phyloP scores from a whole-genome alignment of 1,140 invertebrate species.

The Mesaphorura yosii region DNA sequence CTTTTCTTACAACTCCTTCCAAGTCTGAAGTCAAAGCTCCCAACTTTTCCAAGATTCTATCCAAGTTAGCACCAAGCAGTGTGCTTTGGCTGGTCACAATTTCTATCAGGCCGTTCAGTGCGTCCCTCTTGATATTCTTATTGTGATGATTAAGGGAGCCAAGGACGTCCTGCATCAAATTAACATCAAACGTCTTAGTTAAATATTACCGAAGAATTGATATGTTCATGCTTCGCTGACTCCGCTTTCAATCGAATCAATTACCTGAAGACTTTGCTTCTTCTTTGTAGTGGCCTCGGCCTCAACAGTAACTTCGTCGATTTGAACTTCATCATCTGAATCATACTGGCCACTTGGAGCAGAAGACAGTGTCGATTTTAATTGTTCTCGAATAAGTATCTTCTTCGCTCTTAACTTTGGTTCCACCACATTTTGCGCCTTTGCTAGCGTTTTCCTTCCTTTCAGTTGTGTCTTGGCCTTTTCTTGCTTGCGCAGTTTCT shows the following conservation, averaged over 20 bases:
- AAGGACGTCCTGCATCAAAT: constrained; percentile 19
- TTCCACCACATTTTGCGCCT: constrained; percentile 25
- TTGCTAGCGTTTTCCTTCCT: constrained; percentile 18
- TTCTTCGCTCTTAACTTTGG: constrained; percentile 27
- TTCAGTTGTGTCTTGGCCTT: constrained; percentile 28
- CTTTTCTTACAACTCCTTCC: constrained; percentile 21
- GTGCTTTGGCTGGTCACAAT: constrained; percentile 9
- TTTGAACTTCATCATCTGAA: not conserved
- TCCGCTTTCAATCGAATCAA: not conserved
- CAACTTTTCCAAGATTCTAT: constrained; percentile 23
- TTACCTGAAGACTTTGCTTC: constrained; percentile 22
- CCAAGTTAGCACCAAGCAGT: constrained; percentile 12
- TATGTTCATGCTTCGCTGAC: no score
- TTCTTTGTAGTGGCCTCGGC: constrained; percentile 4
- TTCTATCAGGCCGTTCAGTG: constrained; percentile 19
- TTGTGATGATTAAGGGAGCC: constrained; percentile 25
- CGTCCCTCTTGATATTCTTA: constrained; percentile 25
- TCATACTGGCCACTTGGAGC: no score
- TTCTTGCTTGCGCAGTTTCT: constrained; percentile 24
- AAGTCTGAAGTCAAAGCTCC: constrained; percentile 17
- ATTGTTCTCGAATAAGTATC: constrained; percentile 28
- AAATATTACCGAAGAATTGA: not conserved
- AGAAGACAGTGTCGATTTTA: no score
- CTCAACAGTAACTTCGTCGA: not conserved
- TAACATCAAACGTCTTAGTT: constrained; percentile 5